Base-by-base conservation (phyloP, 2,113 vertebrate genomes). In the Antigone vipio region DNA sequence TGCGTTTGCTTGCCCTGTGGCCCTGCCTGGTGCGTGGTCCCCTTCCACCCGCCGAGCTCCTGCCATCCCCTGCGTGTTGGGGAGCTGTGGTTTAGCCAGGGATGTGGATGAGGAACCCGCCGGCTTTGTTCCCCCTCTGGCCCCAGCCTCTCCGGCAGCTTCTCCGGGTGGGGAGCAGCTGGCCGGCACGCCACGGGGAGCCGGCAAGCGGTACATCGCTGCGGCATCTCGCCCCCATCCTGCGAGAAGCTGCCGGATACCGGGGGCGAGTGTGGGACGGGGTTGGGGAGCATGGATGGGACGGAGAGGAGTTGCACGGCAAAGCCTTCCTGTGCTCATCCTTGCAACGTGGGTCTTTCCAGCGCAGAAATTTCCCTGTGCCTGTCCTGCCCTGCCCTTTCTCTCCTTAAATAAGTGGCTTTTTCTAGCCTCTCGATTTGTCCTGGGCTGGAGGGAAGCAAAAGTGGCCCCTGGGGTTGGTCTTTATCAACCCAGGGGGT, bases 251-350 rank as follows among this genome's bases (percentile, higher is more conserved):
- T 62, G 60, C 1, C 8, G 55, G 42, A 8, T 9, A 34, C 9
- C 0, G 3, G 38, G 26, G 26, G 3, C 0, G 4, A n/a, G 18
- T 0, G 1, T 2, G 17, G 66, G 45, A 23, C 0, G 4, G 23
- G 9, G 12, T 24, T 58, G 38, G 38, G 29, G 49, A 47, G 45
- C 47, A 6, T n/a, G 62, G 52, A 8, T 53, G 69, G 63, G 35
- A 6, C 1, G 40, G 62, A 66, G 50, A 38, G 11, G 42, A 6
- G 60, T 32, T 29, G 38, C 6, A 2, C 0, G 7, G 60, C 35
- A 45, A 69, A 66, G 4, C 24, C 27, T 21, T 0, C 9, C 23
- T 1, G 0, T 1, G 0, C 29, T 74, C 32, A 3, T 66, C 77
- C 64, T 69, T 0, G 0, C n/a, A 8, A 12, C 1, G 0, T 10